Percentiles rank a stretch among this genome's conserved stretches.
Conservation (phyloP, 2,888 invertebrate genomes). For the Spialia ferax region DNA sequence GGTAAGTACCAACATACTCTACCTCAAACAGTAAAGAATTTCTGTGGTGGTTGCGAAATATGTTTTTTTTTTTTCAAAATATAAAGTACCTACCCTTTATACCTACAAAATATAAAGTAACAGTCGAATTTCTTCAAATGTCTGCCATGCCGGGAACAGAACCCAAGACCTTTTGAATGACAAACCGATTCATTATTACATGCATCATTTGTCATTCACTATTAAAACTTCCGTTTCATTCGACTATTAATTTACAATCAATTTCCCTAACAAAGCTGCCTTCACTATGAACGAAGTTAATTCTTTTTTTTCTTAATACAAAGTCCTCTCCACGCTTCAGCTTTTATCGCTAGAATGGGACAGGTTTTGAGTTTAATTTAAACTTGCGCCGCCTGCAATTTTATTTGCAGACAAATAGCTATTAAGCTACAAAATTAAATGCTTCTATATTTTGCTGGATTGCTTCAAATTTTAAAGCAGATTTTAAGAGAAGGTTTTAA, state of each 20-base stretch:
- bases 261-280: background rate
- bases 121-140: no score
- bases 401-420: constrained; percentile 31
- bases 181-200: no score
- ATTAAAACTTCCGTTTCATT: background rate
- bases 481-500: constrained; percentile 11
- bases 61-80: no score
- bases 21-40: no score
- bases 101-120: no score
- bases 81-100: no score
- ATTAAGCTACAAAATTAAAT: constrained; percentile 25
- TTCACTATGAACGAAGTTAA: background rate
- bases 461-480: constrained; percentile 7
- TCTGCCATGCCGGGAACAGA: no score
- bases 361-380: constrained; percentile 31
- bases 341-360: constrained; percentile 16
- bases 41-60: no score
- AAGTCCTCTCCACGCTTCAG: background rate
- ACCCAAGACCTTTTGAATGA: no score
- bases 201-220: no score
- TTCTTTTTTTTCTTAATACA: constrained; percentile 1
- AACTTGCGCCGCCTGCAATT: constrained; percentile 22
- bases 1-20: no score
- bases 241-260: constrained; percentile 1
- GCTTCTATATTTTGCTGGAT: constrained; percentile 24